Conservation (phyloP, 2,113 vertebrate species). For the Triplophysa rosa region DNA sequence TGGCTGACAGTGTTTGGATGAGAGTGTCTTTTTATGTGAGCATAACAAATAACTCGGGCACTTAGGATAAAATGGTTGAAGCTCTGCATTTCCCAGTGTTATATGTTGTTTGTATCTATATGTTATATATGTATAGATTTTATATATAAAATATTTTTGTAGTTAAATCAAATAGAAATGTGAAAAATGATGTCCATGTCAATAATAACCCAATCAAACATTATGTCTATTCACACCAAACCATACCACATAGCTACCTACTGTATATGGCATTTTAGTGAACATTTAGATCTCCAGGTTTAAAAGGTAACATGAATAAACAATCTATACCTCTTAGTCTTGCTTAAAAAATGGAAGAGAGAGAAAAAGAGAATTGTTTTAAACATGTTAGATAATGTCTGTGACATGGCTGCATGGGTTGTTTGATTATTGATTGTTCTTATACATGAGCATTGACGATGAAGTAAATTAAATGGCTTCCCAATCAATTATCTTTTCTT, state of each 20-base stretch:
- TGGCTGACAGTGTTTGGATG: slow-evolving; percentile 18
- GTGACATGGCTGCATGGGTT: slow-evolving; percentile 55
- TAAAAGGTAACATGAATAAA: background rate
- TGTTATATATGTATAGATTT: too few species aligned
- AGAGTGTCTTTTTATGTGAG: slow-evolving; percentile 18
- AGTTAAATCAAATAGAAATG: background rate
- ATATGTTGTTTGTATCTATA: background rate
- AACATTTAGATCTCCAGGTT: background rate
- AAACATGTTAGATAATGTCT: slow-evolving; percentile 44
- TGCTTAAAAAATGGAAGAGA: background rate
- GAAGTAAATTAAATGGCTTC: slow-evolving; percentile 66
- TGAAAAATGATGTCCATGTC: background rate
- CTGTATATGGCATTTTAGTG: background rate
- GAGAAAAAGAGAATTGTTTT: background rate
- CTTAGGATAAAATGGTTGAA: background rate
- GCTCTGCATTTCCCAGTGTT: background rate
- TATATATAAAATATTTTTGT: background rate
- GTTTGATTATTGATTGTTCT: slow-evolving; percentile 67
- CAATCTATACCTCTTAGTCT: background rate
- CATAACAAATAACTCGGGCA: background rate
- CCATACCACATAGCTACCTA: background rate
- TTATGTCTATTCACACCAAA: background rate
- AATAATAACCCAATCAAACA: background rate
- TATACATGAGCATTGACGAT: slow-evolving; percentile 65
- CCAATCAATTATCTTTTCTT: slow-evolving; percentile 70